Evolutionary conservation across 2,113 vertebrate genomes (phyloP).

Genomic region (Emydura subglobosa): DNA sequence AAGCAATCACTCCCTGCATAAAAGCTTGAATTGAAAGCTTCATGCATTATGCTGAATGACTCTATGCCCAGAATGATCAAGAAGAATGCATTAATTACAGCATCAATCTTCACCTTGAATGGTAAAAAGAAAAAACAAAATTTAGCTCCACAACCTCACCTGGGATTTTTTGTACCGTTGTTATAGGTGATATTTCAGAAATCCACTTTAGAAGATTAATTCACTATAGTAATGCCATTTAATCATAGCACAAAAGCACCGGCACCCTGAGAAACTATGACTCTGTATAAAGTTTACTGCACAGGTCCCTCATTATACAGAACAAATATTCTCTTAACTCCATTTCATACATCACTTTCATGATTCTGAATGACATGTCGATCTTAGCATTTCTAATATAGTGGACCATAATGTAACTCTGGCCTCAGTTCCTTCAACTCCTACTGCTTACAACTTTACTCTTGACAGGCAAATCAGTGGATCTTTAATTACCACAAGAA

Average conservation of each 20-base stretch:
- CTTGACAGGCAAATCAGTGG: not conserved
- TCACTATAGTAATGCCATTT: fast-evolving
- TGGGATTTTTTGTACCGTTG: not conserved
- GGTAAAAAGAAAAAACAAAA: constrained; percentile 27
- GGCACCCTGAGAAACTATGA: fast-evolving
- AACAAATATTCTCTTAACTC: not conserved
- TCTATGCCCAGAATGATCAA: constrained; percentile 31
- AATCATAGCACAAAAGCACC: not conserved
- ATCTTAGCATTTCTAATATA: not conserved
- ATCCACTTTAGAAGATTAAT: not conserved
- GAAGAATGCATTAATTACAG: constrained; percentile 50
- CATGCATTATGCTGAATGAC: constrained; percentile 54
- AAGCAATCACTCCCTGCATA: constrained; percentile 56
- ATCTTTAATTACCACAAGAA: not conserved
- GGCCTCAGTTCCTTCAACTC: fast-evolving
- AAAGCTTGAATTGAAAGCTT: constrained; percentile 48
- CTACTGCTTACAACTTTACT: not conserved
- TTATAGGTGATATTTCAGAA: not conserved
- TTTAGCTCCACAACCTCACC: constrained; percentile 7
- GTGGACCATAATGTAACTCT: not conserved
- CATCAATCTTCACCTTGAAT: constrained; percentile 1
- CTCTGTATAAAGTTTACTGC: not conserved
- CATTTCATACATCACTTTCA: not conserved
- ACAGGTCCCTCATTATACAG: not conserved
- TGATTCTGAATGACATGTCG: not conserved